Conservation (phyloP, 2,797 vertebrate genomes). For the Psittacula derbiana region DNA sequence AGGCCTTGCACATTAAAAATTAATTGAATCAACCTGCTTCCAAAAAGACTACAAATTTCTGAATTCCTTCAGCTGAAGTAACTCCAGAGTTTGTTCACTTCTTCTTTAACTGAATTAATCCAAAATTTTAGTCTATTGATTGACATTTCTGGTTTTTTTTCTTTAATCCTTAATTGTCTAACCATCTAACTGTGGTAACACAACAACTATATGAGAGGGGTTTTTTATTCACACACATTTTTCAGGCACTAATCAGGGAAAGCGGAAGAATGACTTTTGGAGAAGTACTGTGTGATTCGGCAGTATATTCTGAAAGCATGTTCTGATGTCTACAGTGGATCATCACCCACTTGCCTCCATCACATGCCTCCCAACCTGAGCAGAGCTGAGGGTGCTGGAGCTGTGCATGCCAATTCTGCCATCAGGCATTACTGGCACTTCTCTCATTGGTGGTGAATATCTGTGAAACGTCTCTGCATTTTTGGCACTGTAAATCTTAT, state of each 20-base stretch:
- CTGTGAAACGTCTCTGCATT: slow-evolving; percentile 76
- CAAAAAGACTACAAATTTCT: background rate
- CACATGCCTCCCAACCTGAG: slow-evolving; percentile 57
- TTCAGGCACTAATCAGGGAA: background rate
- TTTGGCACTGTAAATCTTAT: slow-evolving; percentile 69
- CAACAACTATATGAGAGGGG: background rate
- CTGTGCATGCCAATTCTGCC: slow-evolving; percentile 51
- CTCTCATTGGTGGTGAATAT: slow-evolving; percentile 79
- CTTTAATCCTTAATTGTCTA: background rate
- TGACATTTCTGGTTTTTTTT: background rate
- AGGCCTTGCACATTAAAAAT: background rate
- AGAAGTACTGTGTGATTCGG: background rate
- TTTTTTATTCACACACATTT: background rate
- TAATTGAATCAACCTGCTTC: background rate
- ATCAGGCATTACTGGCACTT: slow-evolving; percentile 75
- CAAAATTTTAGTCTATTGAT: background rate
- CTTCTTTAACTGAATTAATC: background rate
- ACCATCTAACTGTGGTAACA: background rate
- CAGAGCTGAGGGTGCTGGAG: slow-evolving; percentile 41
- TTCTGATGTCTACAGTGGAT: background rate
- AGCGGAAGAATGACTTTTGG: background rate
- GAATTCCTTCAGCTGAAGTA: background rate
- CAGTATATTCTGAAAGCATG: background rate
- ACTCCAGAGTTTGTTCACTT: background rate
- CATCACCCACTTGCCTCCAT: background rate